Evolutionary conservation across 2,888 invertebrate species (phyloP).

Genomic region (Stenchaetothrips biformis): DNA sequence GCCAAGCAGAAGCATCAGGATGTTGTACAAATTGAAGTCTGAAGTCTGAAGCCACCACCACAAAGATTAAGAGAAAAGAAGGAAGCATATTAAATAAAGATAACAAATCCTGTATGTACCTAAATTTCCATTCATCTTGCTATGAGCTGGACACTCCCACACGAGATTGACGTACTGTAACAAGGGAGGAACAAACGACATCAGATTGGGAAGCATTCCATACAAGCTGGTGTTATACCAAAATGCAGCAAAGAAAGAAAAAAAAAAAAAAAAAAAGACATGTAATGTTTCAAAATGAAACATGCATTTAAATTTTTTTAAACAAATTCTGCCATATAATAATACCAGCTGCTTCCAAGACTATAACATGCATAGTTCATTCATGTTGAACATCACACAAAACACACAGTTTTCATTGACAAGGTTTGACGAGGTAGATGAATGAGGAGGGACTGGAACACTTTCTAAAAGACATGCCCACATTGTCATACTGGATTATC

Average conservation of each 20-base stretch:
- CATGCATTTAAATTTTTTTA: neutral
- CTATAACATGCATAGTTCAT: neutral
- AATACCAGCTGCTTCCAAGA: neutral
- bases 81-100: constrained; percentile 29
- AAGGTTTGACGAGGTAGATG: neutral
- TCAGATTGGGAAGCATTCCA: neutral
- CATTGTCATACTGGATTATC: neutral
- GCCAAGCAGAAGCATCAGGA: no score
- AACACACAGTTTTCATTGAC: neutral
- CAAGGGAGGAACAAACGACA: constrained; percentile 42
- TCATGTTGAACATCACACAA: neutral
- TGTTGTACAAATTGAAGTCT: no score
- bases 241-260: neutral
- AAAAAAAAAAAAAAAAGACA: neutral
- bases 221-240: neutral
- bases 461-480: constrained; percentile 10
- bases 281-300: neutral
- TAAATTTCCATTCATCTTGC: constrained; percentile 41
- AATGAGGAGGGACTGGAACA: constrained; percentile 8
- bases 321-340: neutral
- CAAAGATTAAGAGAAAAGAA: neutral
- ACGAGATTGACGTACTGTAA: constrained; percentile 88
- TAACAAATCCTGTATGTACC: constrained; percentile 33
- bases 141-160: constrained; percentile 79
- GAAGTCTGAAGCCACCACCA: no score